Percentiles rank a stretch among this genome's conserved stretches.
phyloP scores from a whole-genome alignment of 2,797 vertebrate genomes.

The Meriones psammophilus region DNA sequence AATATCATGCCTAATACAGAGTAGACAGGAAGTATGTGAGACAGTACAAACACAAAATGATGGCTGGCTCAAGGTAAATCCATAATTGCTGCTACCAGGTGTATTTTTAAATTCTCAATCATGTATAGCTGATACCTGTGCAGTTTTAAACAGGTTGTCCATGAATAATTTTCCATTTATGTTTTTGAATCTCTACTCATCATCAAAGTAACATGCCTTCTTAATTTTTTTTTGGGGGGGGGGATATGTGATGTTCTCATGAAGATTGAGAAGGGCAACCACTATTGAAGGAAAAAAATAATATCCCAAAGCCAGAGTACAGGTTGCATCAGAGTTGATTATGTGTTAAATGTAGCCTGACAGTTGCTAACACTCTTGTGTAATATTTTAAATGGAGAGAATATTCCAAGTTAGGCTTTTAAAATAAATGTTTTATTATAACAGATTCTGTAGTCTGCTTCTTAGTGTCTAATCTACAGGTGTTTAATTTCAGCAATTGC shows the following conservation, averaged over 20 bases:
- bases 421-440: slow-evolving; percentile 66
- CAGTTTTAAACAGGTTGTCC: slow-evolving; percentile 41
- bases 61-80: slow-evolving; percentile 33
- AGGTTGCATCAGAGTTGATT: neutral
- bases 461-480: slow-evolving; percentile 65
- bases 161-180: slow-evolving; percentile 52
- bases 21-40: slow-evolving; percentile 38
- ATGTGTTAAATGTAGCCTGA: slow-evolving; percentile 49
- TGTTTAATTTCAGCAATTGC: slow-evolving; percentile 78
- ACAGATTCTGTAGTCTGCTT: slow-evolving; percentile 39
- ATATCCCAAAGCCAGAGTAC: neutral
- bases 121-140: neutral
- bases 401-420: slow-evolving; percentile 69
- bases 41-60: slow-evolving; percentile 40
- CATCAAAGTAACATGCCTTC: neutral
- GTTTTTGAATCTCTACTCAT: slow-evolving; percentile 50
- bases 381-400: slow-evolving; percentile 15
- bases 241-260: neutral
- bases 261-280: slow-evolving; percentile 32
- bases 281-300: neutral
- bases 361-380: slow-evolving; percentile 67
- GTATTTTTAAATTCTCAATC: slow-evolving; percentile 13
- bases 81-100: slow-evolving; percentile 32
- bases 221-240: neutral
- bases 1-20: slow-evolving; percentile 72